Conservation (phyloP, 2,113 vertebrate genomes). For the Apistogramma diplotaenia region DNA sequence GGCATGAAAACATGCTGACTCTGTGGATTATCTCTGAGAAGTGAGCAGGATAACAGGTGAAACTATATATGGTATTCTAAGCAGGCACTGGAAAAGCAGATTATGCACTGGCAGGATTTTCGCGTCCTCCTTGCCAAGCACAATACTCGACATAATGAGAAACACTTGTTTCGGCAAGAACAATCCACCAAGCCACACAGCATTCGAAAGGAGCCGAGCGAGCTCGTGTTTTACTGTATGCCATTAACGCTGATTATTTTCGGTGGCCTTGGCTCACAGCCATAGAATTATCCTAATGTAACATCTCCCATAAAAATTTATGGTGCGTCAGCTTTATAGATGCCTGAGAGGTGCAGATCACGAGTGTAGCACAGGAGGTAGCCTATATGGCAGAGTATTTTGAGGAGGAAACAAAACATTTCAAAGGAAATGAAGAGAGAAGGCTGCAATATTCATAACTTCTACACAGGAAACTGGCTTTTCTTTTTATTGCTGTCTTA, state of each 20-base stretch:
- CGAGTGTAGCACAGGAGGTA: neutral
- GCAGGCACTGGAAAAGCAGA: constrained; percentile 65
- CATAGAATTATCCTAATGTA: constrained; percentile 22
- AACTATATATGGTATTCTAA: constrained; percentile 74
- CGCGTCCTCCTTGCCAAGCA: constrained; percentile 58
- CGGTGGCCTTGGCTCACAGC: constrained; percentile 36
- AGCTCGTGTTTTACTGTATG: constrained; percentile 45
- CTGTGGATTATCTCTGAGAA: constrained; percentile 55
- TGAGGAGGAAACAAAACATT: constrained; percentile 28
- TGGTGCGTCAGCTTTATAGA: constrained; percentile 17
- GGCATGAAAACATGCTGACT: constrained; percentile 40
- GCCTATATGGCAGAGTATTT: neutral
- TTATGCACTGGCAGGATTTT: constrained; percentile 63
- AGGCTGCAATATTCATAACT: constrained; percentile 3
- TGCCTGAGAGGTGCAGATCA: constrained; percentile 13
- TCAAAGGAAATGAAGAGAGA: constrained; percentile 26
- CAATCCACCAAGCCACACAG: constrained; percentile 50
- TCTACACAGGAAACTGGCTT: constrained; percentile 18
- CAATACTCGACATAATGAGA: constrained; percentile 73
- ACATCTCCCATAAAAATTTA: neutral
- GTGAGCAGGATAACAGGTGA: constrained; percentile 69
- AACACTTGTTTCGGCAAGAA: constrained; percentile 71
- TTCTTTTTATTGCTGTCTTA: constrained; percentile 8
- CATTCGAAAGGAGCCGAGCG: constrained; percentile 35
- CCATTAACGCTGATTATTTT: constrained; percentile 48